These are phyloP conservation scores for Stenodera caucasica DNA, from an alignment of 2,888 invertebrate species.

Conservation along the genomic window DNA sequence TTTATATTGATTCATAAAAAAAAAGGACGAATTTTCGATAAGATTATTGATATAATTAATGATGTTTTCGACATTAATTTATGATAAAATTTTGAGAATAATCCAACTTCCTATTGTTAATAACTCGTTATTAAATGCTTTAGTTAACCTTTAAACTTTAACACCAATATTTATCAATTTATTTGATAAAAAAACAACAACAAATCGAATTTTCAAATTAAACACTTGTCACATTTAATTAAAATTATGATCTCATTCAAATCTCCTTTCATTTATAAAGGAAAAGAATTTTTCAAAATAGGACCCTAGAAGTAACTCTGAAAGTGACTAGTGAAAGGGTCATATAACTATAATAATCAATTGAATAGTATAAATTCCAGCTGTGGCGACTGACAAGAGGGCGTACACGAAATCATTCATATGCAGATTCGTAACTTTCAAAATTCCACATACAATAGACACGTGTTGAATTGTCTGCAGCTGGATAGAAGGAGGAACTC, in stretches of 20 bases:
- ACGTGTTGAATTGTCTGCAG: slow-evolving; percentile 26
- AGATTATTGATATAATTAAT: background rate
- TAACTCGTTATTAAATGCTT: slow-evolving; percentile 4
- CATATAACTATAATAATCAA: background rate
- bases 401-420: slow-evolving; percentile 33
- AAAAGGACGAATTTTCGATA: background rate
- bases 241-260: background rate
- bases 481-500: slow-evolving; percentile 9
- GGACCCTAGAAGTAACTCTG: background rate
- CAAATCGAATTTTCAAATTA: background rate
- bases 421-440: slow-evolving; percentile 34
- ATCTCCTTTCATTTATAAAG: too few species aligned
- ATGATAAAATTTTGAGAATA: background rate
- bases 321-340: slow-evolving; percentile 9
- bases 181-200: background rate
- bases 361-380: background rate
- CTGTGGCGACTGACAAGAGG: slow-evolving; percentile 32
- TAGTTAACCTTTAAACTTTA: slow-evolving; percentile 4
- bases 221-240: background rate
- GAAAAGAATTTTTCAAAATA: background rate
- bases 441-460: slow-evolving; percentile 19
- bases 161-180: background rate
- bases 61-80: background rate
- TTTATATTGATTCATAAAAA: too few species aligned
- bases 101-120: background rate